Percentiles rank a stretch among this genome's conserved stretches.
phyloP scores from a whole-genome alignment of 2,888 invertebrate species.

The Folsomia manolachei region DNA sequence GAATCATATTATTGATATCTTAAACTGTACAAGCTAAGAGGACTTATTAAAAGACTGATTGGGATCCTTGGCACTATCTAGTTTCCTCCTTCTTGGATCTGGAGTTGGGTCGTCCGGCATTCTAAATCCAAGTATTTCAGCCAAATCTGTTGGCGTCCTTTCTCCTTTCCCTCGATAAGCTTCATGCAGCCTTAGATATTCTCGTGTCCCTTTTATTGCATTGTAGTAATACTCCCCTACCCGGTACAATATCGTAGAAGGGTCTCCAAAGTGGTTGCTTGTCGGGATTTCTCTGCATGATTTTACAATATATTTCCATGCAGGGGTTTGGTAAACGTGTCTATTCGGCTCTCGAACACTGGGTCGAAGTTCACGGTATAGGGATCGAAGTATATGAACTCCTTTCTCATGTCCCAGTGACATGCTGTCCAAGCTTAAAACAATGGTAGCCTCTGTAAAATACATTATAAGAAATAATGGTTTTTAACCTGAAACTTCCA shows the following conservation, averaged over 20 bases:
- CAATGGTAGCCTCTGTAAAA: neutral
- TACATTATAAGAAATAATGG: no score
- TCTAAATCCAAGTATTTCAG: constrained; percentile 78
- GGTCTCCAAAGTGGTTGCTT: constrained; percentile 71
- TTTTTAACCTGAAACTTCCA: no score
- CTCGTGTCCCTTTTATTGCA: constrained; percentile 69
- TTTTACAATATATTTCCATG: constrained; percentile 42
- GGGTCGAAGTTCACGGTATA: constrained; percentile 48
- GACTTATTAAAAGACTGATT: neutral
- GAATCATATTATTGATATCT: no score
- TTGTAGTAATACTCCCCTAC: constrained; percentile 74
- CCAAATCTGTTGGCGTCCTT: constrained; percentile 70
- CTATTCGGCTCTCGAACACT: constrained; percentile 29
- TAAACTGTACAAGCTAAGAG: no score
- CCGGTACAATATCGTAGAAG: constrained; percentile 59
- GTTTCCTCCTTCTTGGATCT: neutral
- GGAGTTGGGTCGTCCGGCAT: constrained; percentile 73
- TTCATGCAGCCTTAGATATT: constrained; percentile 67
- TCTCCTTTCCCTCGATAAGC: constrained; percentile 81
- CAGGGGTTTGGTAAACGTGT: constrained; percentile 38
- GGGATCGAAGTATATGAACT: constrained; percentile 28
- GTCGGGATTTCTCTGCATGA: constrained; percentile 22
- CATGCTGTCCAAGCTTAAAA: neutral
- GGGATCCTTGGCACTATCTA: neutral
- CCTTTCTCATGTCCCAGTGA: constrained; percentile 15